Base-by-base conservation (phyloP, 2,797 vertebrate genomes). In the Otolemur crassicaudatus region DNA sequence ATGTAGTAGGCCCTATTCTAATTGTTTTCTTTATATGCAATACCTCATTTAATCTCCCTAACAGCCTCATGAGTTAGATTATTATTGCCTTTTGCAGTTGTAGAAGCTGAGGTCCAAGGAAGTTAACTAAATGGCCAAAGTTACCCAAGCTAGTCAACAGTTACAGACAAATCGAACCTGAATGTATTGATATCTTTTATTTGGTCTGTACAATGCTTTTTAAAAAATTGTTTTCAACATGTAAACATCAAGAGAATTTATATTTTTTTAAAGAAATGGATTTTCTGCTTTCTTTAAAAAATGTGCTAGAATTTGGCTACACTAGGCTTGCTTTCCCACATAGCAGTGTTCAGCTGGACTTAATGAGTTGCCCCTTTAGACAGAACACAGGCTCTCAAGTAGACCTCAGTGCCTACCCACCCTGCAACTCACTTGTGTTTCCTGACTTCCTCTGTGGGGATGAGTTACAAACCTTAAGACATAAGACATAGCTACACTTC, bases 131-230 rank as follows among this genome's bases (percentile, higher is more conserved):
- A 53, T 95, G 2, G 19, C 43, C 34, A 49, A 89, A 89, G 31
- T 77, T 63, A 93, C 4, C 79, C 17, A 85, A 75, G 7, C 25
- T 49, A 40, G n/a, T 76, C 76, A 95, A 81, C n/a, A 92, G 19
- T 61, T 61, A 17, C 12, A 89, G 25, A 4, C 27, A 82, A 91
- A 70, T 85, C 22, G 92, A 82, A 22, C 29, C 70, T 91, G 8
- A 82, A 82, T 22, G 9, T 82, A 43, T 92, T 73, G 27, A n/a
- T 95, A 43, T 73, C n/a, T 86, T 96, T 85, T 93, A 84, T 65
- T 95, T 95, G 72, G 22, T 88, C 9, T 69, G 6, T 65, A 31
- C 16, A 79, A n/a, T 9, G 3, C 53, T 72, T 87, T 40, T 10
- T 29, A 58, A 69, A 34, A 58, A 61, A 79, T 80, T 69, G 31